Evolutionary conservation across 2,797 vertebrate species (phyloP), one percentile per base, ranked within the genome.

Genomic region (Lithobates sylvaticus): DNA sequence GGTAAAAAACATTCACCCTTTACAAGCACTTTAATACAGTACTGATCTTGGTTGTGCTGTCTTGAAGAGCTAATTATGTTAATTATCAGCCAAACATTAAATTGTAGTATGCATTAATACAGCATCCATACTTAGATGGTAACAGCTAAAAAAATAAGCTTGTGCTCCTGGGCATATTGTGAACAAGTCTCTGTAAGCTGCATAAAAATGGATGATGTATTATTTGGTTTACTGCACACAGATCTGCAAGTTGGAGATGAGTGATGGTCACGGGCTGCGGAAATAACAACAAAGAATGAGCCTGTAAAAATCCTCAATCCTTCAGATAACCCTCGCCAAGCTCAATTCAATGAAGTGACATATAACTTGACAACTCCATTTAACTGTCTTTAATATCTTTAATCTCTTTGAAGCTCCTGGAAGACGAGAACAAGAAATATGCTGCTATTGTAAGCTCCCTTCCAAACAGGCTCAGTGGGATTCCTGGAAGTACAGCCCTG

Each of bases 381-480:
- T 87, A 73, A 76, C 36, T 54, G 81, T 61, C 67, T 58, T 71
- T 71, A 77, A 54, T 42, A 84, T 27, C 29, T 84, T 68, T 88
- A 84, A 84, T 81, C 83, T 73, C 18, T 61, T 44, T 71, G 61
- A 70, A 84, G 83, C 71, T 90, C 75, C 39, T 84, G 26, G 67
- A 87, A 34, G 13, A 39, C 9, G 84, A 71, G 80, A 81, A 76
- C 26, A 84, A 61, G 10, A 79, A 85, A 50, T 42, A 13, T 13
- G 3, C 54, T 83, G 72, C 39, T 78, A 80, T 73, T 65, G 12
- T 75, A 72, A 36, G 32, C 18, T 78, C 75, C 39, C 75, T 87
- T 73, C 68, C 67, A 73, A 75, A 83, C 29, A 69, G 85, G 29
- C 21, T 58, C 67, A 3, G 21, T 0, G 4, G 84, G 15, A 61